Conservation (phyloP, 2,113 vertebrate species). For the Willisornis vidua region DNA sequence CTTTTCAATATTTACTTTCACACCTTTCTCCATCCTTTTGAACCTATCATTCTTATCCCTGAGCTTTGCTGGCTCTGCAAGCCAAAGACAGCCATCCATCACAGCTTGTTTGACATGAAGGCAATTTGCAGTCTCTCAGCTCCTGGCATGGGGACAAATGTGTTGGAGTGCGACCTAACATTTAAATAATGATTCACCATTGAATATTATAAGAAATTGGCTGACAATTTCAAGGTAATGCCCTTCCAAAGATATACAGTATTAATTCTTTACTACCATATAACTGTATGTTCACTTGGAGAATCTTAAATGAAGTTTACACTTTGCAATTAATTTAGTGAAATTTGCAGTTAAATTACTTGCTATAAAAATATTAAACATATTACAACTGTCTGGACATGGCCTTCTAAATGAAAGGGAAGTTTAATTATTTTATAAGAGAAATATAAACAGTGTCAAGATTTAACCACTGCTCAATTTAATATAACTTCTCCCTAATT, state of each 20-base stretch:
- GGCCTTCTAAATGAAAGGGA: not conserved
- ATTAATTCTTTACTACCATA: not conserved
- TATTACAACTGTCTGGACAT: not conserved
- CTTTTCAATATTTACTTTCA: not conserved
- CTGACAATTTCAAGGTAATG: not conserved
- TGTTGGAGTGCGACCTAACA: conserved; percentile 1
- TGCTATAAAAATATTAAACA: conserved; percentile 26
- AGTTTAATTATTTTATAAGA: conserved; percentile 57
- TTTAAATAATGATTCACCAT: not conserved
- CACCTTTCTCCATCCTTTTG: not conserved
- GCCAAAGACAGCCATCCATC: not conserved
- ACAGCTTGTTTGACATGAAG: not conserved
- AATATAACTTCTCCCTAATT: conserved; percentile 53
- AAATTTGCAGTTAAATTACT: conserved; percentile 33
- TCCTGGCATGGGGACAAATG: conserved; percentile 9
- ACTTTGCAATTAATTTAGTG: conserved; percentile 6
- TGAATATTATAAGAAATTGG: not conserved
- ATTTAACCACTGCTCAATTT: conserved; percentile 54
- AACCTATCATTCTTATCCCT: not conserved
- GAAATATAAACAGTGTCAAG: conserved; percentile 52
- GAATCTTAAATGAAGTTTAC: conserved; percentile 51
- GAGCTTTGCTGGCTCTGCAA: not conserved
- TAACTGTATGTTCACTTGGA: not conserved
- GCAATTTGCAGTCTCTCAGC: not conserved
- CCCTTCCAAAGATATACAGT: not conserved